Conservation (phyloP, 2,888 invertebrate species). For the Eupithecia insigniata region DNA sequence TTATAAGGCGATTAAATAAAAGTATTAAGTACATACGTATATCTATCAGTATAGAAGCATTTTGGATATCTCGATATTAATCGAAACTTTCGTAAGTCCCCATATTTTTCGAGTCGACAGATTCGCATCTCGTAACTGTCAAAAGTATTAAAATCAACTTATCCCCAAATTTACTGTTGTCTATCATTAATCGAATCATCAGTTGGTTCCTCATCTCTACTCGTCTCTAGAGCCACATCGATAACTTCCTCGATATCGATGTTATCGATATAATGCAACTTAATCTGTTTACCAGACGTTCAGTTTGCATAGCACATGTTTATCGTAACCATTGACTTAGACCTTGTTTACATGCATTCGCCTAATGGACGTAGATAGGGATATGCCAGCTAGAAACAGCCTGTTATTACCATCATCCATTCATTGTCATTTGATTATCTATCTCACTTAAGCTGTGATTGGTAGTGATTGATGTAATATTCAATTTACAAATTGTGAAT, state of each 20-base stretch:
- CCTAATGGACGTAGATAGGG: slow-evolving; percentile 17
- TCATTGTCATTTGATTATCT: slow-evolving; percentile 20
- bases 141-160: too few relatives aligned
- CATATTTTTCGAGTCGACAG: too few relatives aligned
- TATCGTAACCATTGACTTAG: slow-evolving; percentile 18
- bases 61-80: too few relatives aligned
- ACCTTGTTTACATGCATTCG: slow-evolving; percentile 18
- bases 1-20: too few relatives aligned
- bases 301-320: slow-evolving; percentile 23
- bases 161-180: too few relatives aligned
- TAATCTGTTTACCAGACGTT: slow-evolving; percentile 6
- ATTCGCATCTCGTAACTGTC: too few relatives aligned
- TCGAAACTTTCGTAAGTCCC: too few relatives aligned
- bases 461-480: background rate
- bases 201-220: background rate
- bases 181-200: background rate
- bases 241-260: background rate
- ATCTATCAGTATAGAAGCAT: too few relatives aligned
- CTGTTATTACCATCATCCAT: slow-evolving; percentile 22
- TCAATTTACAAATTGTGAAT: background rate
- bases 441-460: slow-evolving; percentile 1
- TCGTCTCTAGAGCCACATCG: background rate
- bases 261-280: slow-evolving; percentile 6
- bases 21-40: too few relatives aligned
- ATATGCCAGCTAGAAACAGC: slow-evolving; percentile 9